Evolutionary conservation across 2,797 vertebrate genomes (phyloP).

Genomic region (Kryptolebias ocellatus): DNA sequence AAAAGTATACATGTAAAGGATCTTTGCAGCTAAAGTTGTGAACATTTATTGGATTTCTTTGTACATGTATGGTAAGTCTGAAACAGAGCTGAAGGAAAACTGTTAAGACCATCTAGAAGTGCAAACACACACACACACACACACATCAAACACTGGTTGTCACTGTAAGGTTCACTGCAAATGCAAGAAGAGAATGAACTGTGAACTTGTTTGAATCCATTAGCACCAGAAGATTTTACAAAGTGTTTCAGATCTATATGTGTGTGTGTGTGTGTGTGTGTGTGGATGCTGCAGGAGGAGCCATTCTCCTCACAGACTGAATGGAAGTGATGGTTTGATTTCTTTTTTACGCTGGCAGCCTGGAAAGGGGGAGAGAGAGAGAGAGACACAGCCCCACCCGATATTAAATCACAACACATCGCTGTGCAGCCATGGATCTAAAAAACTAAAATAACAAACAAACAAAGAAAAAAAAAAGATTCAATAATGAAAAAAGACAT

Average conservation of each 20-base stretch:
- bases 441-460: neutral
- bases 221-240: constrained; percentile 16
- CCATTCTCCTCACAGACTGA: neutral
- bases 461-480: constrained; percentile 8
- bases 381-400: constrained; percentile 64
- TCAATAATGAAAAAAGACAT: neutral
- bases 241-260: constrained; percentile 11
- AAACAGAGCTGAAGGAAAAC: neutral
- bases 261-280: constrained; percentile 15
- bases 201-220: constrained; percentile 60
- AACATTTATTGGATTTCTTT: neutral
- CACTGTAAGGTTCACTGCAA: constrained; percentile 6
- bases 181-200: constrained; percentile 22
- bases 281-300: constrained; percentile 5
- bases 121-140: neutral
- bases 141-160: neutral
- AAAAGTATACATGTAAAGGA: neutral
- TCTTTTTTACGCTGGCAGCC: constrained; percentile 18
- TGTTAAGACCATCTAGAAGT: neutral
- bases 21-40: neutral
- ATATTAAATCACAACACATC: constrained; percentile 32
- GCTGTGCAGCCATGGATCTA: constrained; percentile 21
- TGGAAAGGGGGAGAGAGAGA: constrained; percentile 10
- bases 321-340: constrained; percentile 27
- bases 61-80: neutral